Evolutionary conservation across 1,140 invertebrate genomes (phyloP).

Genomic region (Antheraea mylitta): DNA sequence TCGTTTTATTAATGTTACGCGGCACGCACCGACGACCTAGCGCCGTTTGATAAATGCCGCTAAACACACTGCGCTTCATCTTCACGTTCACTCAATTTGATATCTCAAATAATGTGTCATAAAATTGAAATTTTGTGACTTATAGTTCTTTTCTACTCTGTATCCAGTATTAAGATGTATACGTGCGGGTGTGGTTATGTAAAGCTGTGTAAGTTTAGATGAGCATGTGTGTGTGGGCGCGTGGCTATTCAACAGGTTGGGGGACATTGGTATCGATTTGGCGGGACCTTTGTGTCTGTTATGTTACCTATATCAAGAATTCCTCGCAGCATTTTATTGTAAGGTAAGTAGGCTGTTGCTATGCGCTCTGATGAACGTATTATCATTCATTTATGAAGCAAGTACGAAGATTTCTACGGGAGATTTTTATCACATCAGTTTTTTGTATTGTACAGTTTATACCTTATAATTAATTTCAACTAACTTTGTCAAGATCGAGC

Average conservation of each 20-base stretch:
- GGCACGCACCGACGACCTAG: no score
- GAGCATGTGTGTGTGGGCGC: constrained; percentile 1
- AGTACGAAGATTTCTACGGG: no score
- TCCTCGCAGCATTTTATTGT: not conserved
- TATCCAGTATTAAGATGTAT: not conserved
- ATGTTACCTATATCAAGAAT: not conserved
- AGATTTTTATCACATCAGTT: no score
- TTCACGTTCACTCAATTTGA: no score
- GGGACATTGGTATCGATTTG: constrained; percentile 6
- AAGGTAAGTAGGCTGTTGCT: not conserved
- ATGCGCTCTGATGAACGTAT: not conserved
- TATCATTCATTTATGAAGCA: no score
- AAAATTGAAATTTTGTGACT: not conserved
- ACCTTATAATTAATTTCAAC: no score
- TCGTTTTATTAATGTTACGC: no score
- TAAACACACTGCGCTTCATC: no score
- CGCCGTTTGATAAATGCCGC: no score
- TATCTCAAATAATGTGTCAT: no score
- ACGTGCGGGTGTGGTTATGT: constrained; percentile 3
- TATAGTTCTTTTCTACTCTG: not conserved
- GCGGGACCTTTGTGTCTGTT: constrained; percentile 5
- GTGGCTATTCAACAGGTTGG: constrained; percentile 10
- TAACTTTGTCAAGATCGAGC: no score
- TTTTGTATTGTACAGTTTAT: no score
- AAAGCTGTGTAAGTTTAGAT: not conserved